Conservation (phyloP, 2,888 invertebrate genomes). For the Merodon equestris region DNA sequence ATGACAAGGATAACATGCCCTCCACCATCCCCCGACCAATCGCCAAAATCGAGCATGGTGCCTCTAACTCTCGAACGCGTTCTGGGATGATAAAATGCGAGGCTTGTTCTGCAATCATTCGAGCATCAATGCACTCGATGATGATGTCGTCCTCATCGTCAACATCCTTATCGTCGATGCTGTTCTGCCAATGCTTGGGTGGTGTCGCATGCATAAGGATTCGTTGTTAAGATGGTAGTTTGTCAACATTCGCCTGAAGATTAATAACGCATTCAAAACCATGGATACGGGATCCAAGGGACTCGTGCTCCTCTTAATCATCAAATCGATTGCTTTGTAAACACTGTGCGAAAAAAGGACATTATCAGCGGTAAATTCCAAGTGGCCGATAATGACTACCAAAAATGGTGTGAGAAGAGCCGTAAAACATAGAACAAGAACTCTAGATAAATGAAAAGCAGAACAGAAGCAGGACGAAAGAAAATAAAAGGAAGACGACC, state of each 20-base stretch:
- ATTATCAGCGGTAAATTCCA: conserved; percentile 52
- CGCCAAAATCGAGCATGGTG: no score
- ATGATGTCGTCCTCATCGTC: conserved; percentile 52
- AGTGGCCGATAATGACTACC: conserved; percentile 36
- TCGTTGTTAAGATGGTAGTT: conserved; percentile 54
- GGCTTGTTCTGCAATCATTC: conserved; percentile 67
- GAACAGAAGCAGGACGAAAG: background rate
- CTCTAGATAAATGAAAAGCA: background rate
- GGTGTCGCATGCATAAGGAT: conserved; percentile 29
- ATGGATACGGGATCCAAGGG: conserved; percentile 24
- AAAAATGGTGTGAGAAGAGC: background rate
- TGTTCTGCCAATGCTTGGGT: background rate
- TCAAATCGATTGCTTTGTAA: conserved; percentile 56
- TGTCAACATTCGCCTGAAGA: conserved; percentile 60
- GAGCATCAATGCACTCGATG: conserved; percentile 66
- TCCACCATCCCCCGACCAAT: background rate
- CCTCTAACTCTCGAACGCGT: background rate
- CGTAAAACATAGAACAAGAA: background rate
- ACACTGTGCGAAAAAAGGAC: conserved; percentile 44
- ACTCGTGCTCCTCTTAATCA: conserved; percentile 52
- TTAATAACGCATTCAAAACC: conserved; percentile 60
- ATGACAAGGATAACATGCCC: conserved; percentile 72
- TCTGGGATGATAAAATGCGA: conserved; percentile 57
- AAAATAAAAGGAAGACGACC: background rate
- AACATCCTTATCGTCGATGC: conserved; percentile 7